Evolutionary conservation across 2,113 vertebrate genomes (phyloP).

Genomic region (Butorides virescens): DNA sequence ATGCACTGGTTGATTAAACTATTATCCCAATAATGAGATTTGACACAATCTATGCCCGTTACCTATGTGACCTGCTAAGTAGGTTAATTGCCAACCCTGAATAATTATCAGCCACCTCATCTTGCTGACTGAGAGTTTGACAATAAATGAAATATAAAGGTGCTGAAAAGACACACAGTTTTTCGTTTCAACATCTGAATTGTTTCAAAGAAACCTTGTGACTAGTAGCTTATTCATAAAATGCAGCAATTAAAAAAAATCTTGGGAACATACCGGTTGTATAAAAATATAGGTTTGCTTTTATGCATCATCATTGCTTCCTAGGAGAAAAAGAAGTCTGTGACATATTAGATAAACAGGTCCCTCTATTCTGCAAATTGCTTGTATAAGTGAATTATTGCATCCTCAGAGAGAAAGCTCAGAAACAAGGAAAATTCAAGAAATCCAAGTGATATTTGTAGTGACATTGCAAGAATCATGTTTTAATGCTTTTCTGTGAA

Average conservation of each 20-base stretch:
- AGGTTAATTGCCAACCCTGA: conserved; percentile 64
- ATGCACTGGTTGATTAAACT: conserved; percentile 51
- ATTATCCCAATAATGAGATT: conserved; percentile 59
- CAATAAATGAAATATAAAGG: background rate
- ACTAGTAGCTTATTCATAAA: background rate
- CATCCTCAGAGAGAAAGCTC: background rate
- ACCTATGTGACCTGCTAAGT: conserved; percentile 61
- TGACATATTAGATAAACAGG: background rate
- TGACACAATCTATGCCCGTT: conserved; percentile 55
- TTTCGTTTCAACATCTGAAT: background rate
- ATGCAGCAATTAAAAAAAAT: background rate
- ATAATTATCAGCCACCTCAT: conserved; percentile 37
- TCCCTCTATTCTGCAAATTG: background rate
- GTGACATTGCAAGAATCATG: background rate
- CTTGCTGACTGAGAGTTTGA: background rate
- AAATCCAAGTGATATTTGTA: background rate
- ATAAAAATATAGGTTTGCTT: background rate
- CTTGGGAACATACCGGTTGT: background rate
- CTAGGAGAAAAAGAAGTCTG: background rate
- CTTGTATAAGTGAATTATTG: background rate
- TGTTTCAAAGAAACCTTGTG: background rate
- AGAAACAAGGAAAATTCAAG: background rate
- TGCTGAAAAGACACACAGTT: background rate
- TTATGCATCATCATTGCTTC: background rate
- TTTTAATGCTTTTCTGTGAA: background rate